phyloP scores from a whole-genome alignment of 2,113 vertebrate species.

The Nettapus auritus region DNA sequence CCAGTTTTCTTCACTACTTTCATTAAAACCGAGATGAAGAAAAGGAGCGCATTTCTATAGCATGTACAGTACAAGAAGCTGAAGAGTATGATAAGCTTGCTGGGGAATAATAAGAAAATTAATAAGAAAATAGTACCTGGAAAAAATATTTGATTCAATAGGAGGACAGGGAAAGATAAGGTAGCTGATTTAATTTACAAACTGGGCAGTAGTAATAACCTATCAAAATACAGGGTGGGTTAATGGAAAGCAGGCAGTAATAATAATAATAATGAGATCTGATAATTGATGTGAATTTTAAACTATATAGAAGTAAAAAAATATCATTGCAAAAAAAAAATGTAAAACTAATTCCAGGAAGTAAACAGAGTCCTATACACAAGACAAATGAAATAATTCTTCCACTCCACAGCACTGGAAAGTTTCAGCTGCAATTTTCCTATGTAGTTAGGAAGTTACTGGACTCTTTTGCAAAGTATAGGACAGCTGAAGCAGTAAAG shows the following conservation, averaged over 20 bases:
- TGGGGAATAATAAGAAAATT: not conserved
- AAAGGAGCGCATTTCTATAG: not conserved
- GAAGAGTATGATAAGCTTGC: not conserved
- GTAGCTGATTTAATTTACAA: not conserved
- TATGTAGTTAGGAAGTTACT: not conserved
- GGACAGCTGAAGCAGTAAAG: not conserved
- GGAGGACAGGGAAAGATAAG: accelerated
- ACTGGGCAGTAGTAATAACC: not conserved
- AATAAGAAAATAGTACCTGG: not conserved
- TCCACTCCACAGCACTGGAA: not conserved
- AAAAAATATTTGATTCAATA: not conserved
- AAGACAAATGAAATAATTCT: not conserved
- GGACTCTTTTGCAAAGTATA: not conserved
- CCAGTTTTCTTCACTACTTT: not conserved
- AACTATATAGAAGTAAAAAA: not conserved
- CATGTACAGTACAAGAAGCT: not conserved
- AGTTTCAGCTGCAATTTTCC: not conserved
- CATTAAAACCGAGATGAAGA: not conserved
- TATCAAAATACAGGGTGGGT: not conserved
- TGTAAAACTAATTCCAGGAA: not conserved
- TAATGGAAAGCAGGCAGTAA: not conserved
- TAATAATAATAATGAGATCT: not conserved
- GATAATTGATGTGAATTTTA: not conserved
- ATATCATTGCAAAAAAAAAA: not conserved
- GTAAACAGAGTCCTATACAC: not conserved